Evolutionary conservation across 2,888 invertebrate species (phyloP).

Genomic region (Mythimna pallens): DNA sequence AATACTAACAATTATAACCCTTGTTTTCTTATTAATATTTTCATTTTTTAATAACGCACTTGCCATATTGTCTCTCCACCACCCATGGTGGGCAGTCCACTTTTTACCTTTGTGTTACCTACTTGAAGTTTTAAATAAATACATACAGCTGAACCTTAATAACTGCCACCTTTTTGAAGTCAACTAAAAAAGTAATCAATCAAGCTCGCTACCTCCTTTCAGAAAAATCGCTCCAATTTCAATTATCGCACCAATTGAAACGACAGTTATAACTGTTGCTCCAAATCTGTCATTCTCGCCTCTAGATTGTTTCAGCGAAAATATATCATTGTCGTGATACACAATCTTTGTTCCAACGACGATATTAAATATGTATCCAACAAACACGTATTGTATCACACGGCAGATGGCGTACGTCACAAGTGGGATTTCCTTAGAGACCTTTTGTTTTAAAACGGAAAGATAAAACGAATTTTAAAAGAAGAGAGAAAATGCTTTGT

Average conservation of each 20-base stretch:
- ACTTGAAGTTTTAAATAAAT: no score
- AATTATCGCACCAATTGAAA: background rate
- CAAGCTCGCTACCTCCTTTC: no score
- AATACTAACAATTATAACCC: no score
- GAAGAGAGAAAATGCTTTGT: conserved; percentile 23
- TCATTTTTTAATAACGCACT: no score
- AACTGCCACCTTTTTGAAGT: no score
- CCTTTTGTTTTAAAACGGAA: conserved; percentile 44
- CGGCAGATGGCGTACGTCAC: conserved; percentile 19
- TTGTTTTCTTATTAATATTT: no score
- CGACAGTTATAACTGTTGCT: conserved; percentile 6
- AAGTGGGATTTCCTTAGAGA: conserved; percentile 41
- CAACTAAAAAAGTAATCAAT: no score
- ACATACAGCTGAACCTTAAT: no score
- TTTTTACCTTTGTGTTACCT: no score
- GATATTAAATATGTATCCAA: conserved; percentile 56
- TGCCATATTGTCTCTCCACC: no score
- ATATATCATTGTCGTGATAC: conserved; percentile 22
- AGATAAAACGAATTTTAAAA: conserved; percentile 41
- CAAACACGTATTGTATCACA: conserved; percentile 47
- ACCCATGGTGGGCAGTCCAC: no score
- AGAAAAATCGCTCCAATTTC: background rate
- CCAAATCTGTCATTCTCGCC: background rate
- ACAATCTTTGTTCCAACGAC: conserved; percentile 36
- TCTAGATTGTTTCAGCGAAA: conserved; percentile 25